These are phyloP conservation scores for Phortica variegata DNA, from an alignment of 1,140 invertebrate species.

Conservation along the genomic window DNA sequence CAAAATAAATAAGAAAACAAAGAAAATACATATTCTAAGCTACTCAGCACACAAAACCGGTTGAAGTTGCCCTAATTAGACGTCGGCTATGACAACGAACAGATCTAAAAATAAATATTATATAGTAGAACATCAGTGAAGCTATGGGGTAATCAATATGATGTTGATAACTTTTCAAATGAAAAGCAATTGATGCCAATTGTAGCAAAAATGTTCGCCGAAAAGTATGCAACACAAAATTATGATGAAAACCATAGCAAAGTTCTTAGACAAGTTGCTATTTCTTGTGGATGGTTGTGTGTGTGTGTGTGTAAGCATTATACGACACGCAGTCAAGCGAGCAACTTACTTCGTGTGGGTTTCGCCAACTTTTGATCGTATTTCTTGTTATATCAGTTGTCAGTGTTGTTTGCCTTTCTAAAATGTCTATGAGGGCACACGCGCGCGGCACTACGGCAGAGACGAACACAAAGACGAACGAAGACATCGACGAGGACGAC, in stretches of 20 bases:
- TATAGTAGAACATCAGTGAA: not conserved
- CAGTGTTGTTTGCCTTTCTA: constrained; percentile 1
- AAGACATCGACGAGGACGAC: constrained; percentile 2
- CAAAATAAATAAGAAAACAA: too few relatives aligned
- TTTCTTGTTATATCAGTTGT: too few relatives aligned
- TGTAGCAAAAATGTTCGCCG: constrained; percentile 26
- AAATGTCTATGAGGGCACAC: not conserved
- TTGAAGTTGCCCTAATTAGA: constrained; percentile 27
- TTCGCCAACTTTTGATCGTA: too few relatives aligned
- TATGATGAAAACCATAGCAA: constrained; percentile 25
- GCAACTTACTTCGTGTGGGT: too few relatives aligned
- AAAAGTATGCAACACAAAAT: constrained; percentile 38
- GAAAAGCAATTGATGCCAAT: constrained; percentile 43
- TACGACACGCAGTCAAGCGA: too few relatives aligned
- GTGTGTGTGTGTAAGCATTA: too few relatives aligned
- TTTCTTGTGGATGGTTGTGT: too few relatives aligned
- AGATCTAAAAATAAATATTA: constrained; percentile 7
- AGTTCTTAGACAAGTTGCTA: constrained; percentile 1
- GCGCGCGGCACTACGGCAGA: not conserved
- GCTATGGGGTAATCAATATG: not conserved
- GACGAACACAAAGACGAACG: constrained; percentile 18
- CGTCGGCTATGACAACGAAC: constrained; percentile 32
- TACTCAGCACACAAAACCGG: constrained; percentile 6
- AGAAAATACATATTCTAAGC: too few relatives aligned
- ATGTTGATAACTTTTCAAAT: too few relatives aligned